Percentiles rank a stretch among this genome's conserved stretches.
Conservation (phyloP, 2,888 invertebrate species). For the Koerneria pararmatus region DNA sequence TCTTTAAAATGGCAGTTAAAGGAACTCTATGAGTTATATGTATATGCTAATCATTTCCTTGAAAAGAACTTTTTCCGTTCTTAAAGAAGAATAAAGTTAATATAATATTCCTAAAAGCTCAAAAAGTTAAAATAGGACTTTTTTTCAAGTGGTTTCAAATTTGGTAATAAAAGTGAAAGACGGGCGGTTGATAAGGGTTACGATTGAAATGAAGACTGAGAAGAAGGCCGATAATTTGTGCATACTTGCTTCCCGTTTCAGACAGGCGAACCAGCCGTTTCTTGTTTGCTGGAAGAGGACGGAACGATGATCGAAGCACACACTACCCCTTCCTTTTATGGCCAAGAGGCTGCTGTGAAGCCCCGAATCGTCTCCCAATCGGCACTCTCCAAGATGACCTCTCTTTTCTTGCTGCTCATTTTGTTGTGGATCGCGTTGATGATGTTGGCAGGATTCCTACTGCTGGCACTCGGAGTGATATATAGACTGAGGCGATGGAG, state of each 20-base stretch:
- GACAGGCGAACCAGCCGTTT: slow-evolving; percentile 25
- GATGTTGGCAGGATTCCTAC: slow-evolving; percentile 22
- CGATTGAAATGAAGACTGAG: too few relatives aligned
- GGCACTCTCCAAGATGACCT: slow-evolving; percentile 28
- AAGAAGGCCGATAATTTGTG: slow-evolving; percentile 71
- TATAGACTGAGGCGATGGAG: slow-evolving; percentile 5
- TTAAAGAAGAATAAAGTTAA: too few relatives aligned
- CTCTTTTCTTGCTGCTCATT: slow-evolving; percentile 32
- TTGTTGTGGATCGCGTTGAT: slow-evolving; percentile 34
- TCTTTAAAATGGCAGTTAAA: too few relatives aligned
- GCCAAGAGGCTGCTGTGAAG: not conserved
- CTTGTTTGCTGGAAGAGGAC: slow-evolving; percentile 36
- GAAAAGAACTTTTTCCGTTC: too few relatives aligned
- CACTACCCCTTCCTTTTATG: not conserved
- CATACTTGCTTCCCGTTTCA: not conserved
- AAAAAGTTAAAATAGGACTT: too few relatives aligned
- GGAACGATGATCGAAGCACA: not conserved
- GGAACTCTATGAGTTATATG: too few relatives aligned
- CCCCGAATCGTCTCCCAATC: slow-evolving; percentile 4
- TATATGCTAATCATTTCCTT: too few relatives aligned
- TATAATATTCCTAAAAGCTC: too few relatives aligned
- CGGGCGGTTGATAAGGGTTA: too few relatives aligned
- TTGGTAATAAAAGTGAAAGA: too few relatives aligned
- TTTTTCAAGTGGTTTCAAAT: too few relatives aligned
- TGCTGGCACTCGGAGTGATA: slow-evolving; percentile 20